Base-by-base conservation (phyloP, 2,888 invertebrate species). In the Brachylomia viminalis region DNA sequence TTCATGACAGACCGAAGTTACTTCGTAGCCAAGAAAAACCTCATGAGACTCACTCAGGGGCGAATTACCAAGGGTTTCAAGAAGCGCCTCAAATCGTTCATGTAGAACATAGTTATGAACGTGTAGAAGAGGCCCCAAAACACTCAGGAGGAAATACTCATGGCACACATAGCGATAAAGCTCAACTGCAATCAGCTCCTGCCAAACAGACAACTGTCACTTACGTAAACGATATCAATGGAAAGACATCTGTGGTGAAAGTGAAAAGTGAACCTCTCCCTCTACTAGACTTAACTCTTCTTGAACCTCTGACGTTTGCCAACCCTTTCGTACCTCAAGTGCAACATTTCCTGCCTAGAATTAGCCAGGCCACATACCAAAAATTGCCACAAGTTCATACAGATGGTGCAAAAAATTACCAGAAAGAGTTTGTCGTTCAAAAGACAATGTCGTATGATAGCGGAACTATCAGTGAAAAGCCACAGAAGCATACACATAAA, bases 311-410 rank as follows among this genome's bases (percentile, higher is more conserved):
- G 78, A 94, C 93, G 13, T 97, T 96, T 84, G 93, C 90, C 6
- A 96, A 96, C 84, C 96, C 97, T 8, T 86, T 96, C 47, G 96
- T 96, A 27, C 95, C 96, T 17, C 96, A 96, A 93, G 93, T 96
- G 58, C 96, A 96, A 89, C 96, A 96, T 84, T 96, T 92, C 85
- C 91, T 97, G 67, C 96, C 96, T 15, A 93, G 93, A 89, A 94
- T 96, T 74, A 91, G 89, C 75, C 88, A 93, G 58, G 94, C 93
- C 11, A 95, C 92, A 2, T 95, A 95, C 80, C 90, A 92, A 54
- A 94, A 92, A 82, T 87, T 95, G 23, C 93, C 94, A 10, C 86
- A 91, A 62, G 80, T 87, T 23, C 89, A 92, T 78, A 75, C 90
- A 20, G 86, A 92, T 17, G 90, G 91, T 45, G 86, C 82, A 20